Evolutionary conservation across 1,140 invertebrate genomes (phyloP).

Genomic region (Steinernema khuongi): DNA sequence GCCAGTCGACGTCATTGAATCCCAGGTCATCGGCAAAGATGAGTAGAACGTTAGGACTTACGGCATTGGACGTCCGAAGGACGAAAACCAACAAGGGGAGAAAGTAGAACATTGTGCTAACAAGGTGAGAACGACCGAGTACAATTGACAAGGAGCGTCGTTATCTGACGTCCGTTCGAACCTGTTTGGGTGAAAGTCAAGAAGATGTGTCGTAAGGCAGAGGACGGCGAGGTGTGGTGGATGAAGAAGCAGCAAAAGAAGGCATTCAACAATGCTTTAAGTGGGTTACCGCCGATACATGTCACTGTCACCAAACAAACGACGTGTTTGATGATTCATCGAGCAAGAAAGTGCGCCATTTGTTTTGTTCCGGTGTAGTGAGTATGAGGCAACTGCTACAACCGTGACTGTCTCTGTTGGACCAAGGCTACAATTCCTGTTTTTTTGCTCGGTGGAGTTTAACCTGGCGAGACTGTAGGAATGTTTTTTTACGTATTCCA

Average conservation of each 20-base stretch:
- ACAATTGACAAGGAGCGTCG: background rate
- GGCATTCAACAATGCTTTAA: constrained; percentile 5
- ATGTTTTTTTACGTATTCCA: too few relatives aligned
- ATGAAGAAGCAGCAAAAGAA: background rate
- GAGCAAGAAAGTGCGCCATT: background rate
- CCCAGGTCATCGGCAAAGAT: constrained; percentile 54
- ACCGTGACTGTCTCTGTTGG: constrained; percentile 16
- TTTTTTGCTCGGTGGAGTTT: background rate
- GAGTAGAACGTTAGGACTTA: constrained; percentile 47
- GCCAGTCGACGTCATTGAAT: constrained; percentile 52
- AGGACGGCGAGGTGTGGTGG: background rate
- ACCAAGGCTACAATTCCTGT: too few relatives aligned
- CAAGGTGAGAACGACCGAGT: background rate
- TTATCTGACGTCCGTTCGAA: background rate
- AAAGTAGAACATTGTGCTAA: constrained; percentile 20
- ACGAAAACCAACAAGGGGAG: background rate
- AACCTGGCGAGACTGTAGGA: too few relatives aligned
- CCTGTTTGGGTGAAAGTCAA: constrained; percentile 13
- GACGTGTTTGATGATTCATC: background rate
- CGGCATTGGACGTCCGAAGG: background rate
- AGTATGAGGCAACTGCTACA: background rate
- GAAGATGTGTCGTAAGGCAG: background rate
- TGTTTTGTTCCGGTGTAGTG: background rate
- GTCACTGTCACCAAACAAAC: background rate
- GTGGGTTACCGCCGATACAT: constrained; percentile 6